Evolutionary conservation across 1,140 invertebrate species (phyloP).

Genomic region (Sitophilus oryzae): DNA sequence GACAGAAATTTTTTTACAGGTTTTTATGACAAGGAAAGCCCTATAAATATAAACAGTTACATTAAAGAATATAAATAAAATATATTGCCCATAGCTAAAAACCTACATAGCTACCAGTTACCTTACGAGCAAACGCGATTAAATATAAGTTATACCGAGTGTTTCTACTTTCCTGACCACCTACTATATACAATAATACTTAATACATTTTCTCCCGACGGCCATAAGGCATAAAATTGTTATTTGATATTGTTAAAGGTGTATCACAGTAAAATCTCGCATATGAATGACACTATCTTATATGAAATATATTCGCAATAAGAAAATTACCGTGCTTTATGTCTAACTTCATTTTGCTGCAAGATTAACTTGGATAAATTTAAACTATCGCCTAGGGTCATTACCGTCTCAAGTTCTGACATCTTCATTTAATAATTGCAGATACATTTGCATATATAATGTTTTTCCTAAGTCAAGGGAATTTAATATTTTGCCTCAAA

Average conservation of each 20-base stretch:
- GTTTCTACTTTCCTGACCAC: too few relatives aligned
- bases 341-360: conserved; percentile 6
- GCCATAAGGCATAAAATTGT: conserved; percentile 19
- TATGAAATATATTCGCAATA: conserved; percentile 3
- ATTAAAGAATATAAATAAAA: too few relatives aligned
- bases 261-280: conserved; percentile 11
- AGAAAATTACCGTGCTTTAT: conserved; percentile 7
- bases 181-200: conserved; percentile 14
- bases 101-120: too few relatives aligned
- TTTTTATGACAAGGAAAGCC: too few relatives aligned
- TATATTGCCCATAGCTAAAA: too few relatives aligned
- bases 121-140: too few relatives aligned
- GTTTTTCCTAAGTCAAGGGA: conserved; percentile 14
- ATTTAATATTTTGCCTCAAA: conserved; percentile 19
- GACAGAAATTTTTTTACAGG: too few relatives aligned
- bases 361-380: conserved; percentile 9
- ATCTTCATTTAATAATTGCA: conserved; percentile 17
- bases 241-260: conserved; percentile 22
- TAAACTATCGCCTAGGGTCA: conserved; percentile 17
- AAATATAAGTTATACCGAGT: too few relatives aligned
- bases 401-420: conserved; percentile 13
- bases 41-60: too few relatives aligned
- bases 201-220: conserved; percentile 15
- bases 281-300: conserved; percentile 13
- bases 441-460: conserved; percentile 19